Evolutionary conservation across 2,888 invertebrate species (phyloP), one percentile per base, ranked within the genome.

Genomic region (Uropetala carovei): DNA sequence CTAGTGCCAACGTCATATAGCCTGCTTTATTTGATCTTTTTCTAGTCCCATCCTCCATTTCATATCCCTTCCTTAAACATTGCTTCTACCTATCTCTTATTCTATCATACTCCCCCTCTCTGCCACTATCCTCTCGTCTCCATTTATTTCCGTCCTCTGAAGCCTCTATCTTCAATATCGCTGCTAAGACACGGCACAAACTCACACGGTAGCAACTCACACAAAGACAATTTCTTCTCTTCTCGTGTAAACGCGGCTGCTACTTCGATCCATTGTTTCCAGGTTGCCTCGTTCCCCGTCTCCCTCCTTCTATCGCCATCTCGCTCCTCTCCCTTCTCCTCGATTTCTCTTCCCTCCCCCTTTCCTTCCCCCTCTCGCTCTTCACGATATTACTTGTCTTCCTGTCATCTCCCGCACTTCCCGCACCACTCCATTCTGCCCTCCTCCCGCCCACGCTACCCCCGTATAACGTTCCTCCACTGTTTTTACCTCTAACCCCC

Each of bases 191-290:
- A 27, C 64, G 18, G 64, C n/a, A 64, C 75, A 75, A 75, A 75
- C 75, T 75, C 75, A 13, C 75, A 75, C 27, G 75, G 22, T 75
- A 27, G 11, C 68, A 68, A 68, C 68, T 68, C 75, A 75, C 75
- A 75, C 75, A 75, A 75, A 75, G 75, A 75, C 75, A 75, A 22
- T 75, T 75, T 75, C 75, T 75, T 75, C 43, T 16, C 64, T 30
- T 60, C 60, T 30, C 5, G 89, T 89, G 89, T 68, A 89, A 89
- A 68, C 89, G n/a, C 30, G 22, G 60, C 30, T 27, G 30, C 60
- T 60, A 64, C 60, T 86, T 86, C 89, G 64, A 89, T 68, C 89
- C 64, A 89, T 89, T 89, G 89, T 89, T 64, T 60, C 86, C 86
- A 86, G 18, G 86, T 64, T 60, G 27, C 60, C 82, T 43, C 83